Evolutionary conservation across 2,888 invertebrate species (phyloP), one percentile per base, ranked within the genome.

Genomic region (Drosophila pegasa): DNA sequence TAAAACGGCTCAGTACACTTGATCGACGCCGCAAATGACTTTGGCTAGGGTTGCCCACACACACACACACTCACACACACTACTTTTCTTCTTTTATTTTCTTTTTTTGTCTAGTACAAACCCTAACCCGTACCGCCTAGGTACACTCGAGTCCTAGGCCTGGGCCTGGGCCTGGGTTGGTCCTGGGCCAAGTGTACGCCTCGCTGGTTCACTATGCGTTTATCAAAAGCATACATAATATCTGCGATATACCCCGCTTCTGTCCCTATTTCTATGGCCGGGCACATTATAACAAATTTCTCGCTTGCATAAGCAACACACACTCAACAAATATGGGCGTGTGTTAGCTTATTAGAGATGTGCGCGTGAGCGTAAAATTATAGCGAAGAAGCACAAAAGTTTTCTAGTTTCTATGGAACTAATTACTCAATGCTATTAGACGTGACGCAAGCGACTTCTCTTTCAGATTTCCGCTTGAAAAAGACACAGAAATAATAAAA

Each of bases 211-310:
- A 80, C 81, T 87, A 88, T 83, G 81, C 89, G 83, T 88, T 80
- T 88, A 87, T 88, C 89, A 88, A 72, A 88, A 72, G 78, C 81
- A 62, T 82, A 67, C 75, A 66, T 83, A 88, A 83, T 86, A 83
- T 73, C 63, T 67, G 62, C 64, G 63, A 81, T 56, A 67, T 63
- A 33, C 62, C 59, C 50, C 25, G 16, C 35, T 35, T 54, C 31
- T 48, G 31, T 31, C 48, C 31, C 31, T n/a, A 14, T 48, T 31
- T 14, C 48, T 20, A 18, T 31, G 74, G 67, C 63, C 76, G 38
- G 71, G 74, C 85, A 83, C 78, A 87, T 88, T 89, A 89, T 80
- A 87, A 87, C 82, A 87, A 89, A 88, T 88, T 88, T 89, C 78
- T 78, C 89, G 90, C 88, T 89, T 88, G 87, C 86, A 84, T 89